A percentile compares a stretch with the other conserved stretches of the same genome.
These are phyloP conservation scores for Microtus oregoni DNA, from an alignment of 2,113 vertebrate species.

Conservation along the genomic window DNA sequence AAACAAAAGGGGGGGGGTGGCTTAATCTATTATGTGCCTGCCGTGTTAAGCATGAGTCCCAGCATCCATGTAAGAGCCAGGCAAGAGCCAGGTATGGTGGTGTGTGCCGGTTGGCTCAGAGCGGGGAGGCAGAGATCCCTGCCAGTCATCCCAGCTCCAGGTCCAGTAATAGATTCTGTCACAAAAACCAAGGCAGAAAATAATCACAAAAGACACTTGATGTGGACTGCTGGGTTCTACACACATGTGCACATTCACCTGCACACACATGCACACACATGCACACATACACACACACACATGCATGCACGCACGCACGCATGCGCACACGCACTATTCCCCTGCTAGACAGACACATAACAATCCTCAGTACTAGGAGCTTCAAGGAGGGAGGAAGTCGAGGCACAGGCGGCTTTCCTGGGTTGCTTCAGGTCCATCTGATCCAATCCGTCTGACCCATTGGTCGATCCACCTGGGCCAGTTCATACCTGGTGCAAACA, in stretches of 20 bases:
- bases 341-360: neutral
- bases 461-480: neutral
- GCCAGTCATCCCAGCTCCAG: neutral
- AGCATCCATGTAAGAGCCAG: neutral
- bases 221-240: neutral
- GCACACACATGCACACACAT: neutral
- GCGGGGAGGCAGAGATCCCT: neutral
- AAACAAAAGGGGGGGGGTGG: neutral
- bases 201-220: neutral
- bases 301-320: neutral
- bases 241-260: neutral
- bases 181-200: neutral
- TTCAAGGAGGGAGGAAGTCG: neutral
- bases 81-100: neutral
- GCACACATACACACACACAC: neutral
- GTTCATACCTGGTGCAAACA: neutral
- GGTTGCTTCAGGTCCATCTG: neutral
- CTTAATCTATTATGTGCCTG: neutral
- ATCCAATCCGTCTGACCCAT: neutral
- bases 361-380: neutral
- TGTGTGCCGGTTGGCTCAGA: neutral
- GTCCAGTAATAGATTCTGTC: neutral
- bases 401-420: neutral
- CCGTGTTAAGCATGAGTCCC: neutral
- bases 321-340: too few relatives aligned